phyloP scores from a whole-genome alignment of 2,113 vertebrate species.

The Nesogale talazaci region DNA sequence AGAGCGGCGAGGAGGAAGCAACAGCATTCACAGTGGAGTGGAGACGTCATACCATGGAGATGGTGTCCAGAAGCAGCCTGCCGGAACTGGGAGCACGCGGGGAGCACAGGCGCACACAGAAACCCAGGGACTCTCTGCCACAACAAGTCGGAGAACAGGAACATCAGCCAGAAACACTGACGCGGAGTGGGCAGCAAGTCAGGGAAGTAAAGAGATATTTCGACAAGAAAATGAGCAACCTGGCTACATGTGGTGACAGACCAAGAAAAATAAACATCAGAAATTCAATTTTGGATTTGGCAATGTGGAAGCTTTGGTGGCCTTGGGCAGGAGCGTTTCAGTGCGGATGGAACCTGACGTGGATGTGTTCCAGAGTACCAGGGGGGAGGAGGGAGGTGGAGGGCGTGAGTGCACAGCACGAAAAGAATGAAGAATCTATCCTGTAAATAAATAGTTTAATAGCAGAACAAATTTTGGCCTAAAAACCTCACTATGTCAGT shows the following conservation, averaged over 20 bases:
- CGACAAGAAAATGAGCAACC: neutral
- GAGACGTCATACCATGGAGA: neutral
- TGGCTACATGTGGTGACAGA: neutral
- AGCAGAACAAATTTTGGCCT: conserved; percentile 17
- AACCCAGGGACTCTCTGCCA: neutral
- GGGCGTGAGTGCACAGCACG: neutral
- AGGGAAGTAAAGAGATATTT: neutral
- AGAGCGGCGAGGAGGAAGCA: too few relatives aligned
- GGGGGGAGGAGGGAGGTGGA: neutral
- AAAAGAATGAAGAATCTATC: neutral
- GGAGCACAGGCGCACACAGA: neutral
- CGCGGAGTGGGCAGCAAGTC: neutral
- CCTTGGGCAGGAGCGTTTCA: neutral
- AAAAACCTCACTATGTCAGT: neutral
- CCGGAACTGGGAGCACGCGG: neutral
- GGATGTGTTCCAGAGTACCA: neutral
- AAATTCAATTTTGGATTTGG: neutral
- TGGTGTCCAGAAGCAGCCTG: neutral
- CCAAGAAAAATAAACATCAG: neutral
- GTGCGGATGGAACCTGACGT: neutral
- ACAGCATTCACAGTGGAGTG: neutral
- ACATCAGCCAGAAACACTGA: neutral
- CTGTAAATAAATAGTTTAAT: neutral
- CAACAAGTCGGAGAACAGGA: neutral
- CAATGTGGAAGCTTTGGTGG: neutral